Percentiles rank a stretch among this genome's conserved stretches.
These are phyloP conservation scores for Enteromius treurensis DNA, from an alignment of 2,797 vertebrate genomes.

Conservation along the genomic window DNA sequence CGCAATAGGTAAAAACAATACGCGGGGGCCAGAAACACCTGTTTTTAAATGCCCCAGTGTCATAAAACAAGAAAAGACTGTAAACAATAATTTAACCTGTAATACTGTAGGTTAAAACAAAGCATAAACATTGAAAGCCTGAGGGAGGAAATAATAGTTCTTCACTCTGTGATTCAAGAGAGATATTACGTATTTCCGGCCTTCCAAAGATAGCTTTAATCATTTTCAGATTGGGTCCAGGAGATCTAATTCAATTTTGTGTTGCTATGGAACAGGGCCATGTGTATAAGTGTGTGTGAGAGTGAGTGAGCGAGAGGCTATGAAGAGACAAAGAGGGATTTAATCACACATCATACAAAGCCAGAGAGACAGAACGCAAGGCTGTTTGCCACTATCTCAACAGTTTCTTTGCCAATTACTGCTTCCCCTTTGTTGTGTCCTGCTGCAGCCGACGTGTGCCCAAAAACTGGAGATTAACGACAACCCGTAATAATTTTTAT, in stretches of 20 bases:
- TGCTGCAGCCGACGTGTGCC: conserved; percentile 14
- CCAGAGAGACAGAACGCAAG: conserved; percentile 45
- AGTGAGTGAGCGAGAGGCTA: conserved; percentile 28
- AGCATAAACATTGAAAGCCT: conserved; percentile 10
- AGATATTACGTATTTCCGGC: conserved; percentile 58
- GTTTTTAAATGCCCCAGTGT: too few relatives aligned
- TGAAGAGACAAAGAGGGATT: conserved; percentile 50
- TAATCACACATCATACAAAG: conserved; percentile 62
- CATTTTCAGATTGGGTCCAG: conserved; percentile 63
- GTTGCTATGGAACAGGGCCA: conserved; percentile 57
- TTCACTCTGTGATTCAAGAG: conserved; percentile 42
- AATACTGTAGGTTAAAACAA: conserved; percentile 17
- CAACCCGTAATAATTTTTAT: conserved; percentile 42
- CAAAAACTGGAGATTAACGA: conserved; percentile 45
- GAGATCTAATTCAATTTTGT: conserved; percentile 69
- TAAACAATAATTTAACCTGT: not conserved
- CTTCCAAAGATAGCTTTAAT: conserved; percentile 63
- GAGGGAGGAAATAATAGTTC: conserved; percentile 7
- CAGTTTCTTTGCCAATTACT: conserved; percentile 48
- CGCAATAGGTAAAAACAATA: not conserved
- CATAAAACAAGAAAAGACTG: not conserved
- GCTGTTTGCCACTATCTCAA: conserved; percentile 51
- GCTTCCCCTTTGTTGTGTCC: conserved; percentile 43
- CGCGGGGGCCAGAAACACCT: too few relatives aligned
- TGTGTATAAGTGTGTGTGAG: conserved; percentile 43